Evolutionary conservation across 2,888 invertebrate genomes (phyloP), one percentile per base, ranked within the genome.

Genomic region (Seladonia tumulorum): DNA sequence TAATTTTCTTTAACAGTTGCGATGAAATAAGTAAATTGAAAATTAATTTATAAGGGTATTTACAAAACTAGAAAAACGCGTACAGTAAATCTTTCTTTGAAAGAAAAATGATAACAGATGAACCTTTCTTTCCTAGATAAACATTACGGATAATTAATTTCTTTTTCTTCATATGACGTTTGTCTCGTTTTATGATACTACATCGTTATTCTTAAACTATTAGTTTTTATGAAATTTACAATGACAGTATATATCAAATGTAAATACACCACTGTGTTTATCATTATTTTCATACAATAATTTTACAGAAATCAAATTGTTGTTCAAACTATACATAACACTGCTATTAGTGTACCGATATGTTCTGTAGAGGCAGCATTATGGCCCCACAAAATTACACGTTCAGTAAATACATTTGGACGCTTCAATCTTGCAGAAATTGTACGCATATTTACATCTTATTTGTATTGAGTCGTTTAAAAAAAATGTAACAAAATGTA

Each of bases 401-500:
- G 82, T 82, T 91, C 86, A 89, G 77, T 90, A 88, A 89, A 90
- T 90, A 91, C 82, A 85, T 82, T 86, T 87, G 87, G 90, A 89
- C 87, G 88, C 91, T 86, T 81, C 76, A 87, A 84, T 81, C 81
- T 82, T 86, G 86, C 82, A 81, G 83, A 88, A 86, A 77, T 81
- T 47, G 87, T 81, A 66, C 76, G 76, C 78, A 81, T 90, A 90
- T 91, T 89, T 92, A 90, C 89, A 91, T 88, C 85, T 89, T 88
- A 88, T 87, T 82, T 88, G 86, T 89, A 87, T 79, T 79, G 71
- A 87, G 82, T 89, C 87, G 83, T 87, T 92, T 87, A 91, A 93
- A 90, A 88, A 91, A 90, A 92, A 90, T 90, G 91, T 93, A 93
- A 93, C 93, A 93, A 93, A 94, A 93, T 92, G 93, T 93, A 94